Conservation (phyloP, 2,797 vertebrate genomes). For the Pantherophis alleghaniensis region DNA sequence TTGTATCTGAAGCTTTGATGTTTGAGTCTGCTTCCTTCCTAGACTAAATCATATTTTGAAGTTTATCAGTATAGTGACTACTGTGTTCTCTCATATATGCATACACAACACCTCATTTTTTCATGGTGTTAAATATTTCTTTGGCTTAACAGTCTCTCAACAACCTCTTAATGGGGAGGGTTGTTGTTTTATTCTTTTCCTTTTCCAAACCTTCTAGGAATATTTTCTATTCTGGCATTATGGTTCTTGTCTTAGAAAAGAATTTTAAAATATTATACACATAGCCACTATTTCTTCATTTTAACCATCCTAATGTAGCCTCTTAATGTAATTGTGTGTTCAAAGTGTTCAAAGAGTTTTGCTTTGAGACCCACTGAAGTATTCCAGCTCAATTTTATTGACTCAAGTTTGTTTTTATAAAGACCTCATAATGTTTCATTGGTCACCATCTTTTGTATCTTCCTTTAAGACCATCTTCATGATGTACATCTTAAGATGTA, state of each 20-base stretch:
- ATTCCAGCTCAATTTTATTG: neutral
- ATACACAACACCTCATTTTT: constrained; percentile 22
- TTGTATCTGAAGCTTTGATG: constrained; percentile 68
- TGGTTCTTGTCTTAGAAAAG: neutral
- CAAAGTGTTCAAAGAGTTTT: neutral
- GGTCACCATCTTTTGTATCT: neutral
- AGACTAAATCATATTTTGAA: constrained; percentile 65
- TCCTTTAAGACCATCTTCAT: neutral
- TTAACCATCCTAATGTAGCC: neutral
- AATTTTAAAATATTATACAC: neutral
- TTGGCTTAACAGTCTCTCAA: constrained; percentile 18
- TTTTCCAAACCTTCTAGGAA: neutral
- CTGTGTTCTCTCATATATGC: constrained; percentile 33
- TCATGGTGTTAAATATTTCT: constrained; percentile 34
- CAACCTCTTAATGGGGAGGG: neutral
- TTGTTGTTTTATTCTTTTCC: neutral
- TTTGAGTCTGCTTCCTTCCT: constrained; percentile 58
- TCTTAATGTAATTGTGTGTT: neutral
- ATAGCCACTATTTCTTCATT: neutral
- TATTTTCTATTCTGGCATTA: neutral
- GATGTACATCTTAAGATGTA: no score
- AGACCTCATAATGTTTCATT: neutral
- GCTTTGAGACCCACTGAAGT: neutral
- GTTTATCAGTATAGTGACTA: constrained; percentile 46
- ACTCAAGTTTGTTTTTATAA: neutral